phyloP scores from a whole-genome alignment of 2,797 vertebrate species.

The Artibeus lituratus region DNA sequence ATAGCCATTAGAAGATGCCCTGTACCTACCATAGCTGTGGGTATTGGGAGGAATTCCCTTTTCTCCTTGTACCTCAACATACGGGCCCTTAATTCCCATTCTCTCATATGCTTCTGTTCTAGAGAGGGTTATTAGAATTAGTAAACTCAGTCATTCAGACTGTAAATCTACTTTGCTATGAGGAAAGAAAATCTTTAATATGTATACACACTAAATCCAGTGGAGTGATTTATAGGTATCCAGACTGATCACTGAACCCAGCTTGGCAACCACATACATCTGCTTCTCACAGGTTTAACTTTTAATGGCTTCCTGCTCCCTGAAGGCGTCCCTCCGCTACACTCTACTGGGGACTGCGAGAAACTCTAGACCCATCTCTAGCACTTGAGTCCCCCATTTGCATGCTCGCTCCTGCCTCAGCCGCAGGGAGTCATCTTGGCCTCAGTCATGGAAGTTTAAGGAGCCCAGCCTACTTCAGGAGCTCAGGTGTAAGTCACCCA shows the following conservation, averaged over 20 bases:
- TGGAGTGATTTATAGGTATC: slow-evolving; percentile 1
- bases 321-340: not conserved
- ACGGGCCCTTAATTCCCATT: not conserved
- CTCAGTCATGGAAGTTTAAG: not conserved
- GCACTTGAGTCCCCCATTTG: not conserved
- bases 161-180: slow-evolving; percentile 22
- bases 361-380: not conserved
- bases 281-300: not conserved
- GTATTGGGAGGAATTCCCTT: not conserved
- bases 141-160: slow-evolving; percentile 6
- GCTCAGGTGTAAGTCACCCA: not conserved
- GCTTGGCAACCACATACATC: not conserved
- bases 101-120: not conserved
- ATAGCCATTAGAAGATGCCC: not conserved
- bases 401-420: not conserved
- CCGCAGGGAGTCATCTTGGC: not conserved
- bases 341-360: not conserved
- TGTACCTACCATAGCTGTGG: not conserved
- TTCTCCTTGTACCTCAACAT: not conserved
- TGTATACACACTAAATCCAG: not conserved
- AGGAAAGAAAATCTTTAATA: slow-evolving; percentile 52
- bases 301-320: not conserved
- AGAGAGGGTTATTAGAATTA: slow-evolving; percentile 32
- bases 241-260: not conserved
- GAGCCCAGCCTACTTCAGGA: not conserved